Evolutionary conservation across 2,888 invertebrate genomes (phyloP), one percentile per base, ranked within the genome.

Genomic region (Caenorhabditis sp.): DNA sequence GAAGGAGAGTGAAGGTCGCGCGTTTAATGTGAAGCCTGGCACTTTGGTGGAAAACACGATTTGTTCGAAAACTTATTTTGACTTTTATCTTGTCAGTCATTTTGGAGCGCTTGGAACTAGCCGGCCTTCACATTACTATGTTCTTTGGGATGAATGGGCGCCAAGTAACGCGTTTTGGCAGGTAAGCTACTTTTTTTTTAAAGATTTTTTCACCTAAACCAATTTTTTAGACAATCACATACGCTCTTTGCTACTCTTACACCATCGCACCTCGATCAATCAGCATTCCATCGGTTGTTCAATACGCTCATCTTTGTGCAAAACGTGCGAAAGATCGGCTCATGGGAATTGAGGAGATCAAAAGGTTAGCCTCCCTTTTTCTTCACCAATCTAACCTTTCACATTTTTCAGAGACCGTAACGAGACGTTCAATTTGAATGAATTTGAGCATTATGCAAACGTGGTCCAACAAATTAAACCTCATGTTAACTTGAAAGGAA

Each of bases 1-100:
- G 14, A 59, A 70, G 21, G 84, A 84, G 63, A 78, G 75, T 66
- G 81, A 79, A 36, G 84, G 84, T 51, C 77, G 79, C 36, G 83
- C 82, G 12, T 81, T 77, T 73, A 85, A 85, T 66, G 81, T 85
- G 36, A 84, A 83, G 17, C 80, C 85, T 8, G 85, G 85, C 23
- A 85, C 83, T n/a, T 79, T 78, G 21, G 81, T 86, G 53, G 86
- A 86, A 69, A 81, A 83, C 54, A 81, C 74, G 36, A 82, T 86
- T 65, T 78, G 76, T 17, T 77, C 80, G 14, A 81, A 84, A 50
- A 81, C 83, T 63, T 80, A 78, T n/a, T 85, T 85, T 69, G 86
- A 86, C 77, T 86, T 85, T 78, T 86, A 83, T 61, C 68, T 86
- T 58, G 82, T 81, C 72, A 79, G 81, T 27, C 86, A 85, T 63